phyloP scores from a whole-genome alignment of 2,113 vertebrate species.

The Actinemys pallida region DNA sequence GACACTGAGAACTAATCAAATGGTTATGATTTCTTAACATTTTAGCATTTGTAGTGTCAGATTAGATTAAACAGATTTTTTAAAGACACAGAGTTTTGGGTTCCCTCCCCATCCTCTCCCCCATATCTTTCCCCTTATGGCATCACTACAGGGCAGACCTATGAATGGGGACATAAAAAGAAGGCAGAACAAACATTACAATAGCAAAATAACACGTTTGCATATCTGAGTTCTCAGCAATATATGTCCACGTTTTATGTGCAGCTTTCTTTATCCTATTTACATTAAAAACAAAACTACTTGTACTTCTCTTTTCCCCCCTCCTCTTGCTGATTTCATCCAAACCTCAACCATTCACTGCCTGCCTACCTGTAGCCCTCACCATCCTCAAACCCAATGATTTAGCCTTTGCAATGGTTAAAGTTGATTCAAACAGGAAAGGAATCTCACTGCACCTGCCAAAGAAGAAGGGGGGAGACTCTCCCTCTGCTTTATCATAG shows the following conservation, averaged over 20 bases:
- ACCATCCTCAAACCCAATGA: not conserved
- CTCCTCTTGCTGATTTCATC: no score
- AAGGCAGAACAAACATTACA: not conserved
- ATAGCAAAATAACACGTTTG: not conserved
- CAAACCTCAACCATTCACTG: no score
- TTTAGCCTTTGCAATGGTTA: not conserved
- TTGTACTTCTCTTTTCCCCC: no score
- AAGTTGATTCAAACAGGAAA: not conserved
- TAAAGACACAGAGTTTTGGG: not conserved
- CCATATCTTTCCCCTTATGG: not conserved
- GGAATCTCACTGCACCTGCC: not conserved
- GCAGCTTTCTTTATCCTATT: no score
- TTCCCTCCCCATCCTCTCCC: not conserved
- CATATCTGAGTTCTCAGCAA: no score
- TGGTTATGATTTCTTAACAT: not conserved
- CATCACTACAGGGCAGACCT: not conserved
- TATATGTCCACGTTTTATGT: no score
- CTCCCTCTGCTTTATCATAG: not conserved
- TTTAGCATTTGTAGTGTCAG: not conserved
- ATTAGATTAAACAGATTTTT: not conserved
- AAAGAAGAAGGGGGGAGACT: not conserved
- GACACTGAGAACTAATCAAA: not conserved
- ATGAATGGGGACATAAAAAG: not conserved
- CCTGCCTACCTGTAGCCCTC: not conserved
- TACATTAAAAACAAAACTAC: no score